Evolutionary conservation across 2,113 vertebrate species (phyloP), one percentile per base, ranked within the genome.

Genomic region (Leptobrachium leishanense): DNA sequence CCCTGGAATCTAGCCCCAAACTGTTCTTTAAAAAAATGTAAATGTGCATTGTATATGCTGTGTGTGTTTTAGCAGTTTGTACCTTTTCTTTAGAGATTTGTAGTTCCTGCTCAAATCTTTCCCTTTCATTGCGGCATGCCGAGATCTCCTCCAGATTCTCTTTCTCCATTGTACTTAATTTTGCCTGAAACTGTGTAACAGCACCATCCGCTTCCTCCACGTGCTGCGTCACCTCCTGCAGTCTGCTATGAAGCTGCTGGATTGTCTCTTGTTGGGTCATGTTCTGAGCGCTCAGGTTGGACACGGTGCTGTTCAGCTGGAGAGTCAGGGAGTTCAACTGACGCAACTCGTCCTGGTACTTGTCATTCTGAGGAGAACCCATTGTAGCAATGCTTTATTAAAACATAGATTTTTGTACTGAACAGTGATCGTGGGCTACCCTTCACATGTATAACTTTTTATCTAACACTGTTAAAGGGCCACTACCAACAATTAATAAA

Each of bases 341-440:
- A 82, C 90, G 85, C n/a, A 93, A 81, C 72, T 93, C 90, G 77
- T 92, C 85, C 2, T 90, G 88, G 9, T 83, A 90, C 7, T 82
- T 88, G 54, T 92, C 82, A 81, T 89, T 94, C 96, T 97, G 81
- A 6, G 81, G 77, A 42, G 82, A 86, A 53, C 20, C 20, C 20
- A 31, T 31, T 31, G 20, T 31, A 31, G 1, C 20, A 31, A 31
- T 31, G 20, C 20, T 31, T 31, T 31, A 31, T 31, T 31, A 31
- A 31, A 31, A 31, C 20, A 31, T 31, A 31, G 20, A 31, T 31
- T 31, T 31, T 31, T 31, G 20, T 31, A 31, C 20, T 31, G 20
- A 31, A 31, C 20, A 31, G 20, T 31, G 0, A 31, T 31, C 20
- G 20, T 31, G 20, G 20, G 20, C 20, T 31, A 31, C 20, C 20